Conservation (phyloP, 2,113 vertebrate species). For the Triplophysa siluroides region DNA sequence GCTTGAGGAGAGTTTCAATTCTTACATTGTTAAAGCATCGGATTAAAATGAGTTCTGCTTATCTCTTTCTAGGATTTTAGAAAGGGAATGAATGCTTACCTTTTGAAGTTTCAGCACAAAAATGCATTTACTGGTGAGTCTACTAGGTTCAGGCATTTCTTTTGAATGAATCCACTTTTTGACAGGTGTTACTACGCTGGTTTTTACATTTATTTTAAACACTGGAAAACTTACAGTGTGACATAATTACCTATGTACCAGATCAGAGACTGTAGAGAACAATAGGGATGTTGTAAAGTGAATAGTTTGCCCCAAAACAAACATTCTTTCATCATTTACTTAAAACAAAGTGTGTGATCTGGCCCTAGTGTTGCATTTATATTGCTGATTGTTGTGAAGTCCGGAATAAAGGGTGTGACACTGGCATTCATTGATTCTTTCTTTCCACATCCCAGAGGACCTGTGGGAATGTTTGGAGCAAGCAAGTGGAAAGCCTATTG, state of each 20-base stretch:
- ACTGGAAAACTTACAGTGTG: too few relatives aligned
- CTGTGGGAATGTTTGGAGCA: slow-evolving; percentile 95
- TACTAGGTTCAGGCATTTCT: background rate
- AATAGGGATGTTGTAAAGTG: too few relatives aligned
- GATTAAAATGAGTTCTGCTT: background rate
- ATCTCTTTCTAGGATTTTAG: slow-evolving; percentile 85
- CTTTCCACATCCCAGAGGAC: slow-evolving; percentile 81
- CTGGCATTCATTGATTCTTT: background rate
- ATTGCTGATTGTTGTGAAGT: slow-evolving; percentile 31
- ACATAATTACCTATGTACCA: too few relatives aligned
- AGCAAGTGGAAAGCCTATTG: slow-evolving; percentile 93
- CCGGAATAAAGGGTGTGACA: background rate
- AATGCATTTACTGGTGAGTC: slow-evolving; percentile 93
- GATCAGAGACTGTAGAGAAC: too few relatives aligned
- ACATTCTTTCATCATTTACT: too few relatives aligned
- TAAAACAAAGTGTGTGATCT: background rate
- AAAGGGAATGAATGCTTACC: slow-evolving; percentile 97
- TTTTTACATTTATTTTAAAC: too few relatives aligned
- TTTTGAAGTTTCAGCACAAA: slow-evolving; percentile 95
- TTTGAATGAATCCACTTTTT: too few relatives aligned
- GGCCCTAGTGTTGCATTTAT: background rate
- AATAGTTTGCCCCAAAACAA: too few relatives aligned
- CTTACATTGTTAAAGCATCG: background rate
- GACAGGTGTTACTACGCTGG: too few relatives aligned
- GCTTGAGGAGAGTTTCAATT: background rate